Evolutionary conservation across 1,140 invertebrate genomes (phyloP).

Genomic region (Mamestra configurata): DNA sequence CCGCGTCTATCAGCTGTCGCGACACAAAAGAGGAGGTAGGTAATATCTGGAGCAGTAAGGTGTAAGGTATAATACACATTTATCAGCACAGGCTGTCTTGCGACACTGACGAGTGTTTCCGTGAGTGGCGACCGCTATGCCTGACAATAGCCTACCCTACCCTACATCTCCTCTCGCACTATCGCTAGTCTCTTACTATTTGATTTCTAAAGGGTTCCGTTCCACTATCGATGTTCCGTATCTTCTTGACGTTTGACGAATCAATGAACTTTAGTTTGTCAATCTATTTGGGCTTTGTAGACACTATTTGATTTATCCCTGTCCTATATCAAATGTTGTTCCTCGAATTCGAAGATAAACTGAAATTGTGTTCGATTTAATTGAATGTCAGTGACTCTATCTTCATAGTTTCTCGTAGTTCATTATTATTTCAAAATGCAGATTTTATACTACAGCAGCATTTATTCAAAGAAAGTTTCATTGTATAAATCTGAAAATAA

Average conservation of each 20-base stretch:
- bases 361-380: neutral
- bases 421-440: neutral
- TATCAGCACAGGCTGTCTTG: constrained; percentile 65
- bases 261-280: constrained; percentile 47
- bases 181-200: constrained; percentile 74
- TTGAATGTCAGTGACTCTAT: neutral
- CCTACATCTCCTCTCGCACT: constrained; percentile 70
- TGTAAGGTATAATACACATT: constrained; percentile 59
- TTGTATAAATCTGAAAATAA: neutral
- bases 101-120: constrained; percentile 84
- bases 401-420: neutral
- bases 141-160: constrained; percentile 73
- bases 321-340: constrained; percentile 13
- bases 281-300: constrained; percentile 8
- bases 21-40: constrained; percentile 5
- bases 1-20: constrained; percentile 36
- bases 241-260: constrained; percentile 64
- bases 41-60: constrained; percentile 38
- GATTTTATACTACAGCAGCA: no score
- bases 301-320: constrained; percentile 12
- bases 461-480: constrained; percentile 5
- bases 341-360: neutral
- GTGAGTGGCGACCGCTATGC: constrained; percentile 75
- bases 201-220: constrained; percentile 82
- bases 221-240: constrained; percentile 68